Base-by-base conservation (phyloP, 2,113 vertebrate genomes). In the Trinectes maculatus region DNA sequence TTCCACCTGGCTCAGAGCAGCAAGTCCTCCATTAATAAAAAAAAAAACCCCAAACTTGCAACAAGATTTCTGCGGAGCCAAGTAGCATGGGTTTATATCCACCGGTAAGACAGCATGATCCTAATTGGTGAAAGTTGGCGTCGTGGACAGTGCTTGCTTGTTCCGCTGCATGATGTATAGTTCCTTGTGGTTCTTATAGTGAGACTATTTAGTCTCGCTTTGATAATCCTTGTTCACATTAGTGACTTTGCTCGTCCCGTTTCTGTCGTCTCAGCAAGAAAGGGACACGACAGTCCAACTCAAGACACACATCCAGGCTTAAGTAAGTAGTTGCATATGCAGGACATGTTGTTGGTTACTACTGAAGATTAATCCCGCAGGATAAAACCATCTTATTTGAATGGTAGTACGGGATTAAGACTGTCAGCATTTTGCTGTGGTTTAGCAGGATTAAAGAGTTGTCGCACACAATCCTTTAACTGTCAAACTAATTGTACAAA, bases 1-100 rank as follows among this genome's bases (percentile, higher is more conserved):
- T 88, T 84, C 86, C 89, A 91, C 88, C 90, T 90, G 85, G 89
- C 87, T 85, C 84, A 78, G 68, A 89, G 84, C 85, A 83, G 85
- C 78, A 77, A 86, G 87, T 59, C 85, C 60, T 77, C 74, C 85
- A 91, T 90, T 92, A 90, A 90, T 84, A 85, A 76, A 82, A 49
- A 54, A 49, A 59, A 39, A 60, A 31, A 70, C 46, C 55, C 70
- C 25, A 31, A 22, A 73, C 28, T 67, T 66, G 68, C 68, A 71
- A 83, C 65, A 59, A 71, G 83, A 87, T 70, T 74, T 71, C 73
- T 72, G 71, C 81, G 72, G 61, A 78, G 64, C 56, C 69, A 33
- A 76, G 66, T 63, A 87, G 74, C 64, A 64, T 52, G 56, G 56
- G 77, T 65, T 69, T 54, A 51, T 61, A 85, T 71, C 71, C 67